phyloP scores from a whole-genome alignment of 2,888 invertebrate genomes.

The Leptothorax acervorum region DNA sequence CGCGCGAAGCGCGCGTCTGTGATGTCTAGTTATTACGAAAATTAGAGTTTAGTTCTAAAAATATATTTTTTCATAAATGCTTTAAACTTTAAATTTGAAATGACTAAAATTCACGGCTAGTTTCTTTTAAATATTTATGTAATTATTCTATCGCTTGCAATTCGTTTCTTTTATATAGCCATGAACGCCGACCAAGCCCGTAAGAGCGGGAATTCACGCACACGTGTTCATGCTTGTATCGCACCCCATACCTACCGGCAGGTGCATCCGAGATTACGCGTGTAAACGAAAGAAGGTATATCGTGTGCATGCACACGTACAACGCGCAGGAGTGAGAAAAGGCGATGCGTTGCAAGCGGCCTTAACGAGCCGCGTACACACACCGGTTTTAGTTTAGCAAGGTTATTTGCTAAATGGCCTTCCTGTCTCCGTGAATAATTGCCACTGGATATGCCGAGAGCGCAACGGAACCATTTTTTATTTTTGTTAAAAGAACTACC shows the following conservation, averaged over 20 bases:
- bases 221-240: neutral
- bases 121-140: neutral
- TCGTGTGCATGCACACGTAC: slow-evolving; percentile 30
- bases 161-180: neutral
- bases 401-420: slow-evolving; percentile 60
- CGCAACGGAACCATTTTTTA: slow-evolving; percentile 35
- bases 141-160: slow-evolving; percentile 6
- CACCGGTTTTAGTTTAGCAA: slow-evolving; percentile 75
- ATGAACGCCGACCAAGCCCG: neutral
- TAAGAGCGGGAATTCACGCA: slow-evolving; percentile 1
- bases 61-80: neutral
- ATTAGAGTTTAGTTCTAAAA: neutral
- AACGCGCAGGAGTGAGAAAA: neutral
- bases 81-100: neutral
- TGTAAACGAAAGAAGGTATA: slow-evolving; percentile 33
- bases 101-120: neutral
- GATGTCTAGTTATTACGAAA: no score
- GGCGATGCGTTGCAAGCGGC: slow-evolving; percentile 40
- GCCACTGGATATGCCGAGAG: slow-evolving; percentile 32
- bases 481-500: neutral
- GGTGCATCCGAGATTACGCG: slow-evolving; percentile 73
- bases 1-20: no score
- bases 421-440: slow-evolving; percentile 52
- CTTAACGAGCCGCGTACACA: slow-evolving; percentile 58
- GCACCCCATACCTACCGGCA: slow-evolving; percentile 63